A percentile compares a stretch with the other conserved stretches of the same genome.
These are phyloP conservation scores for Drosophila paracracens DNA, from an alignment of 2,888 invertebrate genomes.

Conservation along the genomic window DNA sequence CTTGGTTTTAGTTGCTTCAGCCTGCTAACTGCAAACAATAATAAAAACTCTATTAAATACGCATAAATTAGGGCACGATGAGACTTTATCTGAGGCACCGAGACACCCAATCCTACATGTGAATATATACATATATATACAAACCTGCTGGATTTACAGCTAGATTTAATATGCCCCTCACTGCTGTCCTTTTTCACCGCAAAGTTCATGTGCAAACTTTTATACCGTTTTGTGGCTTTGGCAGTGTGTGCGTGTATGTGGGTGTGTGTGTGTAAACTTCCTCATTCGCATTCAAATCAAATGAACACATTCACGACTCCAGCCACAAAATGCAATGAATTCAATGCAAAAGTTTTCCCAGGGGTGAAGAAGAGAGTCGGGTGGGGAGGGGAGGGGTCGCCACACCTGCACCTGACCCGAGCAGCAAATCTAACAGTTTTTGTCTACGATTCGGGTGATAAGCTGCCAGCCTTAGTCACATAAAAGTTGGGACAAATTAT, in stretches of 20 bases:
- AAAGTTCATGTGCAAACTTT: constrained; percentile 75
- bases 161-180: constrained; percentile 50
- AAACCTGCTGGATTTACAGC: constrained; percentile 55
- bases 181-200: neutral
- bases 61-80: constrained; percentile 72
- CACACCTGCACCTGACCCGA: constrained; percentile 57
- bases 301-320: constrained; percentile 70
- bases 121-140: neutral
- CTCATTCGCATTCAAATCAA: constrained; percentile 69
- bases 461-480: constrained; percentile 42
- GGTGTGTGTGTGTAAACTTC: constrained; percentile 8
- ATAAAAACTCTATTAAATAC: constrained; percentile 80
- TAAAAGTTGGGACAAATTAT: constrained; percentile 79
- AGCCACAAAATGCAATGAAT: constrained; percentile 78
- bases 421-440: constrained; percentile 41
- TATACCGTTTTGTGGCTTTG: constrained; percentile 62
- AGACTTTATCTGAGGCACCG: constrained; percentile 23
- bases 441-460: constrained; percentile 31
- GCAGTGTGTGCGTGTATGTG: constrained; percentile 10
- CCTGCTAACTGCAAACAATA: constrained; percentile 70
- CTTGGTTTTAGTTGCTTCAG: constrained; percentile 41
- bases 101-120: constrained; percentile 8
- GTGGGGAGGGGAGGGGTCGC: constrained; percentile 13
- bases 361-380: neutral
- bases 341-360: constrained; percentile 71